Percentiles rank a stretch among this genome's conserved stretches.
Evolutionary conservation across 2,888 invertebrate species (phyloP).

Genomic region (Glaucopsyche alexis): DNA sequence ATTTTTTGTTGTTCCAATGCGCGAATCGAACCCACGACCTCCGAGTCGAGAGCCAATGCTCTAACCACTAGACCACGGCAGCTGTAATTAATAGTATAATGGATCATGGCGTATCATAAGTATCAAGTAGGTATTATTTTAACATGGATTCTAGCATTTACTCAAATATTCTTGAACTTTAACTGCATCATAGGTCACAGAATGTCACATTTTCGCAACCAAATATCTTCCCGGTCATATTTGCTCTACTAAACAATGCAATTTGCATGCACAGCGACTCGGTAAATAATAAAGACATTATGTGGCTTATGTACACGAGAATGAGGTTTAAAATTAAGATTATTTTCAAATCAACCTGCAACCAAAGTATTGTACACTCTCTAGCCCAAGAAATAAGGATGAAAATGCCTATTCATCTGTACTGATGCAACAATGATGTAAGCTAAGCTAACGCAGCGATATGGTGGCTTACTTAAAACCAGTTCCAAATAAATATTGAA

Average conservation of each 20-base stretch:
- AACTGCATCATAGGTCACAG: not conserved
- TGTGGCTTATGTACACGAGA: not conserved
- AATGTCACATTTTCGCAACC: conserved; percentile 20
- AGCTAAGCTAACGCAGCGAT: not conserved
- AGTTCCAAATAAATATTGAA: conserved; percentile 19
- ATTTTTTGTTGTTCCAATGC: too few species aligned
- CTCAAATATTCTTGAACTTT: not conserved
- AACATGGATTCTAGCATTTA: too few species aligned
- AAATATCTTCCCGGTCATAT: conserved; percentile 12
- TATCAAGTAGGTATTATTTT: too few species aligned
- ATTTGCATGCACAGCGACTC: not conserved
- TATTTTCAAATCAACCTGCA: not conserved
- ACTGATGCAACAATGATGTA: conserved; percentile 8
- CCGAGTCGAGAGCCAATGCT: too few species aligned
- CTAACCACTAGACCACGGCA: too few species aligned
- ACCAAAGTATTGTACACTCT: not conserved
- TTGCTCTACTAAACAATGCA: conserved; percentile 20
- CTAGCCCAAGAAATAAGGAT: not conserved
- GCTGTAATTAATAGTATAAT: too few species aligned
- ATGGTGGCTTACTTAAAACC: conserved; percentile 24
- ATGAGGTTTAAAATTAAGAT: not conserved
- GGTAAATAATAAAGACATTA: not conserved
- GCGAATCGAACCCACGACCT: too few species aligned
- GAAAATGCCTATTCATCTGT: not conserved
- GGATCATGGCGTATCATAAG: too few species aligned